These are phyloP conservation scores for Amblyraja radiata DNA, from an alignment of 2,797 vertebrate species.

Conservation along the genomic window DNA sequence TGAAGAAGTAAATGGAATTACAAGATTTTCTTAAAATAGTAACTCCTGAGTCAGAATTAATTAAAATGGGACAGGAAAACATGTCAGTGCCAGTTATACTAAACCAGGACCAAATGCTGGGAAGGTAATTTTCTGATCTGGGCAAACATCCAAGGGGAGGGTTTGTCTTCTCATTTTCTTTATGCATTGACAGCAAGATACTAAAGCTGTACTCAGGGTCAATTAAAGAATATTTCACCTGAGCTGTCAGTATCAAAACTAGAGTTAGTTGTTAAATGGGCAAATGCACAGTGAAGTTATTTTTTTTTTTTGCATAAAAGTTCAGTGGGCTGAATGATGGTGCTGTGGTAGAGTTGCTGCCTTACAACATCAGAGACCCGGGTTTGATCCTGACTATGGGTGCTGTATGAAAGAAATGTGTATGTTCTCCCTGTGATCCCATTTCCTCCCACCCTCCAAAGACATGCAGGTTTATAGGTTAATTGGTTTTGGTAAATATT, in stretches of 20 bases:
- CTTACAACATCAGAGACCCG: no score
- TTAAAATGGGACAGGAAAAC: not conserved
- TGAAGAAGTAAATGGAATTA: not conserved
- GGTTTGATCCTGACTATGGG: no score
- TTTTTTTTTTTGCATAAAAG: no score
- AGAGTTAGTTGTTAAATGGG: not conserved
- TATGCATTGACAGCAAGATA: not conserved
- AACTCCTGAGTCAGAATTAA: not conserved
- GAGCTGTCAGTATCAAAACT: not conserved
- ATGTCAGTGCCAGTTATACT: not conserved
- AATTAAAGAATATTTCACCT: not conserved
- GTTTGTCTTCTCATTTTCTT: not conserved
- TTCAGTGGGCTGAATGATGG: no score
- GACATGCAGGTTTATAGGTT: no score
- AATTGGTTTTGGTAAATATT: no score
- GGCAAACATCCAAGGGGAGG: not conserved
- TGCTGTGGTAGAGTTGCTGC: no score
- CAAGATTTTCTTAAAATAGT: not conserved
- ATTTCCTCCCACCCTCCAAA: no score
- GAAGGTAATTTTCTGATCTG: not conserved
- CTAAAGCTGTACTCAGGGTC: no score
- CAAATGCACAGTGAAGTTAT: no score
- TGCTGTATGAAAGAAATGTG: no score
- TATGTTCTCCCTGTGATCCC: no score
- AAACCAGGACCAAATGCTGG: not conserved